A percentile compares a stretch with the other conserved stretches of the same genome.
These are phyloP conservation scores for Lucilia sericata DNA, from an alignment of 1,140 invertebrate species.

Conservation along the genomic window DNA sequence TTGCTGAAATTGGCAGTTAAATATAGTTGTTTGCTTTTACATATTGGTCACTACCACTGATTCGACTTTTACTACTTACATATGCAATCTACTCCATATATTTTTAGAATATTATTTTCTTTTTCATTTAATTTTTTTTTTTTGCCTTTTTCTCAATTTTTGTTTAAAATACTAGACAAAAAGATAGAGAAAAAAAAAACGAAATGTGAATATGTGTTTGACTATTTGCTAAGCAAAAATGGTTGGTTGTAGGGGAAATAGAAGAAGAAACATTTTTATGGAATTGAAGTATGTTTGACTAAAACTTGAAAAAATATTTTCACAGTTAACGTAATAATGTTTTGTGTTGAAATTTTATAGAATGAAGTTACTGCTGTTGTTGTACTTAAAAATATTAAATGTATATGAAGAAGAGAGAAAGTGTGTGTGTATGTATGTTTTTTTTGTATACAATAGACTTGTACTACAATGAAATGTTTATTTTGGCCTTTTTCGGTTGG, in stretches of 20 bases:
- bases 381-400: slow-evolving; percentile 18
- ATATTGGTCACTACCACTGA: slow-evolving; percentile 1
- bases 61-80: neutral
- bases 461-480: slow-evolving; percentile 2
- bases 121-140: neutral
- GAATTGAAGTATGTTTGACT: slow-evolving; percentile 37
- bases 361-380: neutral
- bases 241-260: neutral
- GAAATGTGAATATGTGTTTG: neutral
- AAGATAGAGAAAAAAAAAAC: neutral
- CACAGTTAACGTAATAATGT: slow-evolving; percentile 34
- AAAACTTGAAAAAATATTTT: slow-evolving; percentile 45
- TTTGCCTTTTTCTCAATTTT: neutral
- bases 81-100: neutral
- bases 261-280: slow-evolving; percentile 29
- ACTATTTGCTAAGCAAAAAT: no score
- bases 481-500: neutral
- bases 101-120: neutral
- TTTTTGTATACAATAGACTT: slow-evolving; percentile 11
- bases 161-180: neutral
- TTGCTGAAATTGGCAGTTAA: slow-evolving; percentile 41
- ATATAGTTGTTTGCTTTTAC: slow-evolving; percentile 30
- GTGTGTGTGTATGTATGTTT: neutral
- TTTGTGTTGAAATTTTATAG: neutral
- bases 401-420: neutral